Base-by-base conservation (phyloP, 2,797 vertebrate genomes). In the Pelodytes ibericus region DNA sequence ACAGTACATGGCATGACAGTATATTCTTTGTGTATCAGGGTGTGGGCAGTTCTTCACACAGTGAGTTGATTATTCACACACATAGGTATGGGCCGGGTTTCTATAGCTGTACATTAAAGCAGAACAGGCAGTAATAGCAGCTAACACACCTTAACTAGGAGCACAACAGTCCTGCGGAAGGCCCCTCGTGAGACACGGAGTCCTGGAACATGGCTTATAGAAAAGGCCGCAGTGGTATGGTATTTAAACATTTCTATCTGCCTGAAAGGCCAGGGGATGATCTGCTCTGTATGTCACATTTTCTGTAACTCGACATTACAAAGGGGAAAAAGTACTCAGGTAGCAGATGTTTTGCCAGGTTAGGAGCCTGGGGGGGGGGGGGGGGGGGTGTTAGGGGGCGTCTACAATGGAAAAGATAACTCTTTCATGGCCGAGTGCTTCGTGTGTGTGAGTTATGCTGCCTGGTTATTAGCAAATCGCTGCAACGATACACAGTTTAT, bases 91-190 rank as follows among this genome's bases (percentile, higher is more conserved):
- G 75, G 68, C 68, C 29, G 75, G 75, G 75, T 44, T 47, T 53
- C 30, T 18, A 11, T 31, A 44, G 41, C 44, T 62, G 31, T 31
- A 47, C 27, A 58, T 77, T 57, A 58, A 56, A 36, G 51, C 44
- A 56, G 41, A 36, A 31, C 16, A 72, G 27, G 24, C 49, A 39
- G 16, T 4, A 3, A 64, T 29, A 29, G 22, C 7, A n/a, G 24
- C n/a, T 44, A 31, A 24, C 61, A 71, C 75, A 66, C 75, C 69
- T 72, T 72, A 4, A 72, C 41, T 72, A 41, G 39, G 29, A 57
- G 61, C 27, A 71, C 25, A 51, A n/a, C 41, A 33, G 25, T 24
- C 27, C 33, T 5, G 59, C 1, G 18, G 63, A 47, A 47, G 8
- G 16, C 59, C 22, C n/a, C 22, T 4, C 24, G 11, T 11, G 11